phyloP scores from a whole-genome alignment of 1,140 invertebrate species.

The Melitaea cinxia region DNA sequence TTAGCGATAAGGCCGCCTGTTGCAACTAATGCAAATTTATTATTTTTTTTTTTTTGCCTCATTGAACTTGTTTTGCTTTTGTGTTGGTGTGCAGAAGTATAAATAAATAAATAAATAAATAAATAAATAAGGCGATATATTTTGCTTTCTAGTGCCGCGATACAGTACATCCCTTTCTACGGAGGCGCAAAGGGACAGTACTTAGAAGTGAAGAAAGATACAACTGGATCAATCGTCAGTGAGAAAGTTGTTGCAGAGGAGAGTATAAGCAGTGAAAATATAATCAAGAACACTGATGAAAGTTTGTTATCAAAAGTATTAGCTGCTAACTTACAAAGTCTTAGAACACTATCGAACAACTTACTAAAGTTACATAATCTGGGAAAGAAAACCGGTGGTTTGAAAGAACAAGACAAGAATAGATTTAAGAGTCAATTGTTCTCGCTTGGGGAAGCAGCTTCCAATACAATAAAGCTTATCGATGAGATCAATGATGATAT shows the following conservation, averaged over 20 bases:
- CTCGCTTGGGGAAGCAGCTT: slow-evolving; percentile 60
- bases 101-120: too few species aligned
- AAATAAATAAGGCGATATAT: slow-evolving; percentile 9
- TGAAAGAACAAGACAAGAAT: slow-evolving; percentile 50
- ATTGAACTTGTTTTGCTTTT: too few species aligned
- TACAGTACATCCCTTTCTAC: slow-evolving; percentile 83
- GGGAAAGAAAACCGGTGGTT: slow-evolving; percentile 57
- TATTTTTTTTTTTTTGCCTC: too few species aligned
- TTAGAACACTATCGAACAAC: slow-evolving; percentile 51
- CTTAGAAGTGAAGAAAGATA: slow-evolving; percentile 82
- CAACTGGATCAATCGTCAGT: slow-evolving; percentile 79
- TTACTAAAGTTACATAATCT: slow-evolving; percentile 59
- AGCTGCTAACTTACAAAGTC: slow-evolving; percentile 56
- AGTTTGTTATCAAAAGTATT: slow-evolving; percentile 62
- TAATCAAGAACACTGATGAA: slow-evolving; percentile 64
- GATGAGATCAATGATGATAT: slow-evolving; percentile 68
- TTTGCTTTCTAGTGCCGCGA: slow-evolving; percentile 30
- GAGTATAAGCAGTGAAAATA: slow-evolving; percentile 66
- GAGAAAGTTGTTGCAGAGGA: slow-evolving; percentile 76
- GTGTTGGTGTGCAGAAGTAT: too few species aligned
- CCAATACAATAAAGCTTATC: slow-evolving; percentile 65
- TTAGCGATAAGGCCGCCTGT: too few species aligned
- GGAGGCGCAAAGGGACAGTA: slow-evolving; percentile 86
- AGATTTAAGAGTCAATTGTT: slow-evolving; percentile 59
- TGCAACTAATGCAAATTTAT: too few species aligned